Conservation (phyloP, 2,888 invertebrate genomes). For the Melieria omissa region DNA sequence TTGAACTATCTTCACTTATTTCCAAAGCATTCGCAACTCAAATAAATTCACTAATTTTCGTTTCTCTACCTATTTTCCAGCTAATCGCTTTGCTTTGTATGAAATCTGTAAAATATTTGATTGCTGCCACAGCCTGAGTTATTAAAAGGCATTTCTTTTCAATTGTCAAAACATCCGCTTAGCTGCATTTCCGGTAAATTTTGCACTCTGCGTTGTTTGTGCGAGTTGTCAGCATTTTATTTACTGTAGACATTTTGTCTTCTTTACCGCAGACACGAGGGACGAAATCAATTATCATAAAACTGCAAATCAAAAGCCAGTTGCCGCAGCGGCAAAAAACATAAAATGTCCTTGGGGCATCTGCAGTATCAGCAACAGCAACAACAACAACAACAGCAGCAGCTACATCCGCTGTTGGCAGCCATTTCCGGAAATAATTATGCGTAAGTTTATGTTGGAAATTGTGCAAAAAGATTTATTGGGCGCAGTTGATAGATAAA, state of each 20-base stretch:
- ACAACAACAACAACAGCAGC: slow-evolving; percentile 26
- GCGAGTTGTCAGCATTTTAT: slow-evolving; percentile 8
- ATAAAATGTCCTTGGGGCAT: slow-evolving; percentile 11
- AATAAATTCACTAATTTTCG: not conserved
- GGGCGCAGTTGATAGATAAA: not conserved
- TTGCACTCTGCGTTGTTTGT: not conserved
- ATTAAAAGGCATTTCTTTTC: not conserved
- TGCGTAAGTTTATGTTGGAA: slow-evolving; percentile 28
- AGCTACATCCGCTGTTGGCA: slow-evolving; percentile 32
- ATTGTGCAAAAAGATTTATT: not conserved
- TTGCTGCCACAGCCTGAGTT: too few species aligned
- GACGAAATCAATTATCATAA: slow-evolving; percentile 30
- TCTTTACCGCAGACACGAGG: not conserved
- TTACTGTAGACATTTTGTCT: slow-evolving; percentile 3
- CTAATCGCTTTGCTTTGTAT: too few species aligned
- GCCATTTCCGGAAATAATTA: slow-evolving; percentile 38
- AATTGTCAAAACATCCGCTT: not conserved
- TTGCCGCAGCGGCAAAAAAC: not conserved
- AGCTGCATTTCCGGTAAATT: slow-evolving; percentile 17
- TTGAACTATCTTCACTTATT: too few species aligned
- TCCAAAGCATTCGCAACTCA: not conserved
- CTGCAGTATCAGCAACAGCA: slow-evolving; percentile 21
- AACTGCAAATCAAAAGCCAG: slow-evolving; percentile 17
- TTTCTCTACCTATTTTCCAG: too few species aligned
- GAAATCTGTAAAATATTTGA: too few species aligned